Evolutionary conservation across 2,888 invertebrate species (phyloP).

Genomic region (Minunthozetes semirufus): DNA sequence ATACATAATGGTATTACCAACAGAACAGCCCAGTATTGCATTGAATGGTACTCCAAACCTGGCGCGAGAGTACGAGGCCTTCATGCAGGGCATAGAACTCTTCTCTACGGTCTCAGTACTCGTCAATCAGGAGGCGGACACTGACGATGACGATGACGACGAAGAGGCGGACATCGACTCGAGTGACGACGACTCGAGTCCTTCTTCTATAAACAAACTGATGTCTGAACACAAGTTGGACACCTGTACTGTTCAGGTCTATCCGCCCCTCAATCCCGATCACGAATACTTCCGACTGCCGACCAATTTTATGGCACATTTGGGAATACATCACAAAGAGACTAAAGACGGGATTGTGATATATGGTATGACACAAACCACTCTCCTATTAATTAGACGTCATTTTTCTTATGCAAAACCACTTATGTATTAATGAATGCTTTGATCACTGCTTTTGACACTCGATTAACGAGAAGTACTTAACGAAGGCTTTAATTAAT

Average conservation of each 20-base stretch:
- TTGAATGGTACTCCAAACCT: conserved; percentile 73
- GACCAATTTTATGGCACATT: conserved; percentile 63
- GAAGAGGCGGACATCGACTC: conserved; percentile 33
- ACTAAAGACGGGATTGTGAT: conserved; percentile 81
- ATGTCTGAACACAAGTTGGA: conserved; percentile 62
- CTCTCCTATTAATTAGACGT: background rate
- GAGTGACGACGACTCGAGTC: background rate
- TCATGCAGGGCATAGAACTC: conserved; percentile 76
- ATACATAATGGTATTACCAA: conserved; percentile 77
- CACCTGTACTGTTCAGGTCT: conserved; percentile 86
- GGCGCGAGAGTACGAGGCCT: conserved; percentile 75
- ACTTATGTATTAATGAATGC: conserved; percentile 9
- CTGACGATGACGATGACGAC: conserved; percentile 39
- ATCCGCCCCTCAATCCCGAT: conserved; percentile 89
- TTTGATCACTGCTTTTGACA: conserved; percentile 49
- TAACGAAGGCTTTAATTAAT: conserved; percentile 8
- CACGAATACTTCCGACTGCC: conserved; percentile 81
- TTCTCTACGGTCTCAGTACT: conserved; percentile 73
- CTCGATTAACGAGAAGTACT: conserved; percentile 1
- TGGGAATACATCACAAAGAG: conserved; percentile 73
- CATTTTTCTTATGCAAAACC: background rate
- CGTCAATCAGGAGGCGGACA: conserved; percentile 39
- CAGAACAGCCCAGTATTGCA: conserved; percentile 73
- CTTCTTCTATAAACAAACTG: conserved; percentile 18
- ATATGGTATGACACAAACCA: conserved; percentile 47